These are phyloP conservation scores for Cercopithecus mona DNA, from an alignment of 2,113 vertebrate genomes.

Conservation along the genomic window DNA sequence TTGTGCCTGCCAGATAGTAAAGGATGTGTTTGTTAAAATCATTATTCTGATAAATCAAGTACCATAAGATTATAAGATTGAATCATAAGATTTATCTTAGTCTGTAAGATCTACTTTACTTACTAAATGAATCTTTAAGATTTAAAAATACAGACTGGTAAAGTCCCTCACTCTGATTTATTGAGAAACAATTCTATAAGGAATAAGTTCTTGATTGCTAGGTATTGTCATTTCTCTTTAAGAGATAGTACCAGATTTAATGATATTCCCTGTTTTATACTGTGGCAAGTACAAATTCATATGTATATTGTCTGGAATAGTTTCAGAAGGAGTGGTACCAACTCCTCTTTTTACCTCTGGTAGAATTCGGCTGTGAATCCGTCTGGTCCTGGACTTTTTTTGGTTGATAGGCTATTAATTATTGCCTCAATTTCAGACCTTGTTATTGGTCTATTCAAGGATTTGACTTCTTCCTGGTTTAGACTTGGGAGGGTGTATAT, in stretches of 20 bases:
- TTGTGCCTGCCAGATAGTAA: background rate
- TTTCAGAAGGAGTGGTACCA: too few relatives aligned
- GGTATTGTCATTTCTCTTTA: background rate
- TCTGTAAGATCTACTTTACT: background rate
- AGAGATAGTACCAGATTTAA: background rate
- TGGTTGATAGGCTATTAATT: too few relatives aligned
- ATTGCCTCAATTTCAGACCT: too few relatives aligned
- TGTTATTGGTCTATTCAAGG: too few relatives aligned
- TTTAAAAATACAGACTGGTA: background rate
- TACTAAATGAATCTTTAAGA: conserved; percentile 2
- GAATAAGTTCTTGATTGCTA: background rate
- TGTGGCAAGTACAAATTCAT: background rate
- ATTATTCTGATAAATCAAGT: background rate
- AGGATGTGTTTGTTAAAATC: background rate
- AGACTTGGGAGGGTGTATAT: too few relatives aligned
- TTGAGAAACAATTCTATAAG: conserved; percentile 12
- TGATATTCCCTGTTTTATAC: background rate
- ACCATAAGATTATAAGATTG: background rate
- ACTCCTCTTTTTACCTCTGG: too few relatives aligned
- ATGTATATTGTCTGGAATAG: background rate
- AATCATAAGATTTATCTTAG: background rate
- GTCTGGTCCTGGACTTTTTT: too few relatives aligned
- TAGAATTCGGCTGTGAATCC: too few relatives aligned
- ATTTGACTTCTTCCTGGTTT: too few relatives aligned
- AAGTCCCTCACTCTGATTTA: background rate